A percentile compares a stretch with the other conserved stretches of the same genome.
Conservation (phyloP, 2,113 vertebrate genomes). For the Sitta europaea region DNA sequence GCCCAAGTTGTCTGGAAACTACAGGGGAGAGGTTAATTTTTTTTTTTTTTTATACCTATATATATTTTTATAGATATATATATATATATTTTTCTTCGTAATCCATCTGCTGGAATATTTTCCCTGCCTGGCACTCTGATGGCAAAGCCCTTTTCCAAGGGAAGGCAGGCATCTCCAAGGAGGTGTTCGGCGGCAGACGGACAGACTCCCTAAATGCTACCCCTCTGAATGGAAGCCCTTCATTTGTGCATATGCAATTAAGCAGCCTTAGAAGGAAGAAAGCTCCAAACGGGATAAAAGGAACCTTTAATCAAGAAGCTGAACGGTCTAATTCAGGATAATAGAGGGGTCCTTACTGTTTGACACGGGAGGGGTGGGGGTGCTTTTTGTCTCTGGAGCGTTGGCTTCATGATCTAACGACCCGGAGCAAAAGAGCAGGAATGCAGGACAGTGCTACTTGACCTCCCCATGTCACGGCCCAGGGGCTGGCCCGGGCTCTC, state of each 20-base stretch:
- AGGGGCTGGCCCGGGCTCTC: background rate
- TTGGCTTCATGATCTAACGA: conserved; percentile 59
- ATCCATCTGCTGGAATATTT: background rate
- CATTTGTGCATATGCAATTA: conserved; percentile 79
- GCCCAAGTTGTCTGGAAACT: background rate
- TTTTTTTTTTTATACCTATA: too few species aligned
- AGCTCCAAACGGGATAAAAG: conserved; percentile 64
- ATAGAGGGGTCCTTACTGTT: conserved; percentile 63
- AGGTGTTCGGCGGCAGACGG: conserved; percentile 76
- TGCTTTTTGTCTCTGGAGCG: conserved; percentile 45
- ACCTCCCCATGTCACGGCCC: conserved; percentile 48
- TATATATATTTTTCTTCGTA: background rate
- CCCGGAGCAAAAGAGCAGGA: conserved; percentile 32
- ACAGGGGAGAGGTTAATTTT: background rate
- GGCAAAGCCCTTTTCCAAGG: background rate
- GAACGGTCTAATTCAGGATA: conserved; percentile 76
- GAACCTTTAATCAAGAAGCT: conserved; percentile 68
- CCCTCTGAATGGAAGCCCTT: conserved; percentile 79
- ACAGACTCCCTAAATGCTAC: conserved; percentile 82
- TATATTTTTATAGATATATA: background rate
- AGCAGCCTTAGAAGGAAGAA: conserved; percentile 73
- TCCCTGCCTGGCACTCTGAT: background rate
- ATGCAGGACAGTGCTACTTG: conserved; percentile 45
- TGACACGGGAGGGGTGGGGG: conserved; percentile 59
- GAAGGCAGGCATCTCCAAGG: background rate